Evolutionary conservation across 2,113 vertebrate species (phyloP).

Genomic region (Condylura cristata): DNA sequence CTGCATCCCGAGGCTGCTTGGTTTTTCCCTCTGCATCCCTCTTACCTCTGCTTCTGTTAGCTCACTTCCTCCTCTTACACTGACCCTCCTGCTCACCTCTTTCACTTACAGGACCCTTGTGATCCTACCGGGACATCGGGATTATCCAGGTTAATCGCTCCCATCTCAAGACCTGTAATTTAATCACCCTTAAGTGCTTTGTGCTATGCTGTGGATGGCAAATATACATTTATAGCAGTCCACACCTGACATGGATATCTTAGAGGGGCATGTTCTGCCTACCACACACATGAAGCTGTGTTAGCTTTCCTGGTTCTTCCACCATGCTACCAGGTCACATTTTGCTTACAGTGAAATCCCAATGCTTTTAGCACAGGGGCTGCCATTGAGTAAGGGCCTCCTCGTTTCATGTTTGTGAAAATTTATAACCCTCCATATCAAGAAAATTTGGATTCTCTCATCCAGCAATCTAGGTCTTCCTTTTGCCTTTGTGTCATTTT

Average conservation of each 20-base stretch:
- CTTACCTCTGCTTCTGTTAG: background rate
- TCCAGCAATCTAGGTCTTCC: background rate
- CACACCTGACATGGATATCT: background rate
- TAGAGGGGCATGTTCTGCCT: background rate
- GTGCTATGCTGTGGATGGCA: background rate
- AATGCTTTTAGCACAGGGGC: background rate
- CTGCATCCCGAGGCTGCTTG: background rate
- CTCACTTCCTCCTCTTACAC: background rate
- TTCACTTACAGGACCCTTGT: background rate
- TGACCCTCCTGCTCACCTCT: background rate
- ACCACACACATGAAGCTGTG: accelerated
- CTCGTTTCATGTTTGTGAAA: background rate
- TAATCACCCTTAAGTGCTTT: background rate
- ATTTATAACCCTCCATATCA: background rate
- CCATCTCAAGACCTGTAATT: background rate
- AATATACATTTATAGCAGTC: background rate
- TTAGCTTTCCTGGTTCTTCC: background rate
- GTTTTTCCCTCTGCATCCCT: background rate
- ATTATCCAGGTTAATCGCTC: background rate
- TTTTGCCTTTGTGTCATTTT: background rate
- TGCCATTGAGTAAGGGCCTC: background rate
- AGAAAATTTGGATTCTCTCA: conserved; percentile 5
- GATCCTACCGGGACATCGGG: accelerated
- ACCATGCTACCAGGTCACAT: background rate
- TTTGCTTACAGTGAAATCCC: background rate